Percentiles rank a stretch among this genome's conserved stretches.
phyloP scores from a whole-genome alignment of 1,140 invertebrate species.

The Drosophila elegans region DNA sequence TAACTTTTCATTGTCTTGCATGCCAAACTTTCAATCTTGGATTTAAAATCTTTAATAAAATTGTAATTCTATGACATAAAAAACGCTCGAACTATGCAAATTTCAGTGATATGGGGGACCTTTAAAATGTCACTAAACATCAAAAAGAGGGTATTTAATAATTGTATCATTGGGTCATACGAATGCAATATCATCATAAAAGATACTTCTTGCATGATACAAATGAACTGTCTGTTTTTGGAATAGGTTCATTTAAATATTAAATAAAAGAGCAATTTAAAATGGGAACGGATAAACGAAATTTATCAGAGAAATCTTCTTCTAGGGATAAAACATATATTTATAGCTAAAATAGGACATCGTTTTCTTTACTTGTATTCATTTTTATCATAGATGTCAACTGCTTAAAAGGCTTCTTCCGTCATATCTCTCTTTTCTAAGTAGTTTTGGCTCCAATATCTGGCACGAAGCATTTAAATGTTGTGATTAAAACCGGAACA shows the following conservation, averaged over 20 bases:
- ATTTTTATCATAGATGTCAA: background rate
- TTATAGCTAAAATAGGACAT: background rate
- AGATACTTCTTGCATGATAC: background rate
- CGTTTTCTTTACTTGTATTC: slow-evolving; percentile 3
- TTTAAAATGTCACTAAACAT: slow-evolving; percentile 8
- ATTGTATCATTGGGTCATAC: background rate
- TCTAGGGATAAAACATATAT: too few species aligned
- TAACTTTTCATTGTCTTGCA: background rate
- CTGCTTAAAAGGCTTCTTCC: slow-evolving; percentile 4
- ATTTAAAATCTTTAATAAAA: background rate
- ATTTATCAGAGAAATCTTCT: background rate
- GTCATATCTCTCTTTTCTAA: slow-evolving; percentile 9
- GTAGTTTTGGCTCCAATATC: slow-evolving; percentile 33
- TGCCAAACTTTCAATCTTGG: background rate
- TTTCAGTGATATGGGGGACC: background rate
- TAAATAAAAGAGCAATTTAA: too few species aligned
- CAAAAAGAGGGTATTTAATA: background rate
- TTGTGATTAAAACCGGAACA: slow-evolving; percentile 48
- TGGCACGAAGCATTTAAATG: slow-evolving; percentile 49
- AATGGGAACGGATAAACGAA: background rate
- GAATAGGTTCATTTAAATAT: too few species aligned
- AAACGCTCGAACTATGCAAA: background rate
- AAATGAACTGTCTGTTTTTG: background rate
- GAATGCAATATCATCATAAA: background rate
- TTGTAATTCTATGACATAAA: background rate